phyloP scores from a whole-genome alignment of 2,113 vertebrate genomes.

The Heterotilapia buettikoferi region DNA sequence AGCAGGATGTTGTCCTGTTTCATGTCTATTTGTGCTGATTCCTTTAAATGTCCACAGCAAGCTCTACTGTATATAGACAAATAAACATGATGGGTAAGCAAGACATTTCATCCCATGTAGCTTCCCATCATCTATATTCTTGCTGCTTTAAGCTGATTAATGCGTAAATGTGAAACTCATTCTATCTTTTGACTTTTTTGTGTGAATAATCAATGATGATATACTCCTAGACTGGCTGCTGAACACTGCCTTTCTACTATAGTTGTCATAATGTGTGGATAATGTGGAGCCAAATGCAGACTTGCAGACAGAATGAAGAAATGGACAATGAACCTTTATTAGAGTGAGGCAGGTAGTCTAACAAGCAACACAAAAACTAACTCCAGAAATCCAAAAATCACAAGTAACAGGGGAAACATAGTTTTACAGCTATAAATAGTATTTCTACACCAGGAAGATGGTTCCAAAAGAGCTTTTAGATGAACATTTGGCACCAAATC shows the following conservation, averaged over 20 bases:
- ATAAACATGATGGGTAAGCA: background rate
- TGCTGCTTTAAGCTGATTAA: background rate
- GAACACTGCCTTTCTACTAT: background rate
- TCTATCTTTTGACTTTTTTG: background rate
- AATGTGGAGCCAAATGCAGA: background rate
- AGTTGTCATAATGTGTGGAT: background rate
- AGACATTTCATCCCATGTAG: background rate
- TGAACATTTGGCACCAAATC: background rate
- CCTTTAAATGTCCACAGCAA: background rate
- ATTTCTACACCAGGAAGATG: background rate
- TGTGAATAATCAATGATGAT: background rate
- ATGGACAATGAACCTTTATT: background rate
- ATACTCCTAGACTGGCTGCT: background rate
- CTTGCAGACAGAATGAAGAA: background rate
- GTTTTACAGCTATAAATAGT: background rate
- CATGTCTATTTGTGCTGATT: background rate
- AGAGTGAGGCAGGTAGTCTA: background rate
- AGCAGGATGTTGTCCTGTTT: accelerated
- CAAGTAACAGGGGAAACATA: background rate
- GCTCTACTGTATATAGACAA: background rate
- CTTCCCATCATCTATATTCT: background rate
- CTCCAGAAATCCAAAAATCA: background rate
- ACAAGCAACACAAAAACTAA: background rate
- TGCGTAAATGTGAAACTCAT: background rate
- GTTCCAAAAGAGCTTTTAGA: background rate